Base-by-base conservation (phyloP, 2,797 vertebrate species). In the Sebastes cheni region DNA sequence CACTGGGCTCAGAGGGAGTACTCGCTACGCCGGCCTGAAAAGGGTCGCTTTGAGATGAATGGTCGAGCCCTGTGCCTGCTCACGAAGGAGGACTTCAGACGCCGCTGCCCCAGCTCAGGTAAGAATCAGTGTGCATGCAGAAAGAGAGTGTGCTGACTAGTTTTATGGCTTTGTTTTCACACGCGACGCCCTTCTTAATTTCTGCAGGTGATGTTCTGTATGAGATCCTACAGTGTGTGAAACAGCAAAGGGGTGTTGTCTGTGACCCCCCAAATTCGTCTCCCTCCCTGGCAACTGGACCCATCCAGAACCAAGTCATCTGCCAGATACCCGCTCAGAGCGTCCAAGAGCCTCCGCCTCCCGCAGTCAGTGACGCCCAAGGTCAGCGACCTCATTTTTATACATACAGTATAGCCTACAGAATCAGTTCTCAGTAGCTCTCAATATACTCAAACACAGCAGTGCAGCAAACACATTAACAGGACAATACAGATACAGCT, bases 81-180 rank as follows among this genome's bases (percentile, higher is more conserved):
- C 90, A 98, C 97, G 75, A 99, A 99, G 86, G 97, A 97, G 1
- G 98, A 99, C 91, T 99, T 99, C 93, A 95, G 97, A 76, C 85
- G 93, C 27, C 95, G 98, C 30, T 97, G 97, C 25, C 97, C 97
- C 0, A 95, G 94, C 88, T 97, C 98, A 95, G 97, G 97, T 99
- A 27, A 72, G n/a, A 42, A 80, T 42, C 1, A 54, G 18, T 27
- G 8, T 54, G 8, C 18, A 2, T 22, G 11, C n/a, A 65, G 1
- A 73, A 55, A 66, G 2, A 39, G 2, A 50, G 8, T 1, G 8
- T 6, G 11, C 27, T 6, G 8, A 23, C 5, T 55, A 5, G 2
- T 69, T 54, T 42, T 2, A 11, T 0, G 6, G 18, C 1, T n/a
- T 2, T 8, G 4, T 55, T 59, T 68, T 74, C 8, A 78, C 2